Percentiles rank a stretch among this genome's conserved stretches.
Evolutionary conservation across 2,113 vertebrate genomes (phyloP).

Genomic region (Ptilorrhoa leucosticta): DNA sequence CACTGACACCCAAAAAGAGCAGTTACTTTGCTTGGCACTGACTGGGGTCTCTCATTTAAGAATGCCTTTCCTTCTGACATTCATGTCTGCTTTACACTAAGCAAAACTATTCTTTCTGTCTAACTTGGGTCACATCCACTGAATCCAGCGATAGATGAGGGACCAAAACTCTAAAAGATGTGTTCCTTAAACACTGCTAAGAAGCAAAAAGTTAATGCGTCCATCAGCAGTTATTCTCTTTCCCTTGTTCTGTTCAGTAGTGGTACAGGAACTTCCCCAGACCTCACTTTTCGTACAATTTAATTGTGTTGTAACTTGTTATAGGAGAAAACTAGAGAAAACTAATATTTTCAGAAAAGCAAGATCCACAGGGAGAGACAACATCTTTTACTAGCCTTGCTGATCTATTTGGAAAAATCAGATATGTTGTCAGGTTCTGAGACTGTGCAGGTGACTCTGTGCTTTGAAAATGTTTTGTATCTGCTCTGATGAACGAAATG

Average conservation of each 20-base stretch:
- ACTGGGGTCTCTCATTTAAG: not conserved
- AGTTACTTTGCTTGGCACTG: not conserved
- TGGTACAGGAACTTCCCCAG: not conserved
- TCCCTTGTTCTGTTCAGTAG: not conserved
- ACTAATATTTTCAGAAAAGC: not conserved
- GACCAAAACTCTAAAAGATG: not conserved
- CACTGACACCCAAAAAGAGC: not conserved
- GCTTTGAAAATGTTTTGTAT: not conserved
- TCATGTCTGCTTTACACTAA: not conserved
- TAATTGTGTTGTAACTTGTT: not conserved
- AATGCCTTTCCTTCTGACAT: not conserved
- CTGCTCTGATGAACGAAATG: not conserved
- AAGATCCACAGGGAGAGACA: not conserved
- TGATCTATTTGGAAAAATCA: not conserved
- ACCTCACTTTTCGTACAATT: not conserved
- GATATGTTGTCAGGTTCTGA: not conserved
- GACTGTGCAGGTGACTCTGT: not conserved
- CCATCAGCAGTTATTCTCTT: not conserved
- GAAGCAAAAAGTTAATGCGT: not conserved
- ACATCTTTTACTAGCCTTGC: not conserved
- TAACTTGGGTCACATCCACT: not conserved
- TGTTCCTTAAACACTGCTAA: not conserved
- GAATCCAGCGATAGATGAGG: not conserved
- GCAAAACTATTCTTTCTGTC: not conserved
- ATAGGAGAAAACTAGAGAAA: not conserved